These are phyloP conservation scores for Sphecodes monilicornis DNA, from an alignment of 2,888 invertebrate species.

Conservation along the genomic window DNA sequence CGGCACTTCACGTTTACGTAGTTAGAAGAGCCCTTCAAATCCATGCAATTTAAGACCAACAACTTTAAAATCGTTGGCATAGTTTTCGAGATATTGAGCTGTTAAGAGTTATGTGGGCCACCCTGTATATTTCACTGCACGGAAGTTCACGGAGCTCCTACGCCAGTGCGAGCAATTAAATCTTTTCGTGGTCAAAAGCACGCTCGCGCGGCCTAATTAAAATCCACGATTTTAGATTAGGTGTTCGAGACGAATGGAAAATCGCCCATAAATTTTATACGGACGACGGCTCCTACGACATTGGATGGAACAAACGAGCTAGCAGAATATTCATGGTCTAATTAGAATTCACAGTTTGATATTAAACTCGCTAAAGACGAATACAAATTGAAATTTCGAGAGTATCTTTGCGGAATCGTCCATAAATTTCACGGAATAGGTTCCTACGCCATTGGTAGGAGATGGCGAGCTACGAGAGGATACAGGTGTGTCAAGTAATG, in stretches of 20 bases:
- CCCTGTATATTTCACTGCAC: too few species aligned
- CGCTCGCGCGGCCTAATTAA: not conserved
- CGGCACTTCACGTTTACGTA: too few species aligned
- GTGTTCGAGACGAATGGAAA: not conserved
- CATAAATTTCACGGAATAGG: not conserved
- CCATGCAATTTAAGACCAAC: too few species aligned
- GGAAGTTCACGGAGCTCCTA: not conserved
- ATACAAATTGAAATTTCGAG: not conserved
- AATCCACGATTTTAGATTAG: not conserved
- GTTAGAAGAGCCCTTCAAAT: too few species aligned
- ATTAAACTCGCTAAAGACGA: not conserved
- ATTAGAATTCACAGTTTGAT: not conserved
- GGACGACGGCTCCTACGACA: not conserved
- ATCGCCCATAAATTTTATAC: not conserved
- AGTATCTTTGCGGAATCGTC: not conserved
- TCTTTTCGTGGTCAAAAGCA: not conserved
- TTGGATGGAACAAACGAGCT: too few species aligned
- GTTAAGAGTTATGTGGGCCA: too few species aligned
- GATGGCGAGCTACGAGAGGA: not conserved
- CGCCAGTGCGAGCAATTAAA: not conserved
- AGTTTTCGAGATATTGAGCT: too few species aligned
- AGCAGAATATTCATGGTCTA: not conserved
- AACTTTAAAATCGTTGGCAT: too few species aligned
- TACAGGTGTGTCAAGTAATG: not conserved
- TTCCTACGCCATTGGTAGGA: not conserved